Evolutionary conservation across 2,888 invertebrate species (phyloP), one percentile per base, ranked within the genome.

Genomic region (Incurvaria masculella): DNA sequence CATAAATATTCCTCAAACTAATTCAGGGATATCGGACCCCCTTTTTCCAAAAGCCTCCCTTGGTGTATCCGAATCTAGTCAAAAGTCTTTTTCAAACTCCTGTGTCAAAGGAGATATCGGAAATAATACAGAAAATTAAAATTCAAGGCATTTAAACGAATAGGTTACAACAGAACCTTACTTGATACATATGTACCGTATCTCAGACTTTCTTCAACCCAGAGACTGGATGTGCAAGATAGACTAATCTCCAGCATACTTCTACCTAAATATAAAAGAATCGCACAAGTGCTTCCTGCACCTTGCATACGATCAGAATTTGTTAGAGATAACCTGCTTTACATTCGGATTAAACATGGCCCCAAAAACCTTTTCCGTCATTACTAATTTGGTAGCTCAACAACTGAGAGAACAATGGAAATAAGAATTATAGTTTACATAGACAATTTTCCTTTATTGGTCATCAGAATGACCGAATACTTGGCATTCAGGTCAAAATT

Each of bases 121-220:
- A 1, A 2, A 41, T 52, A 4, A 50, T 58, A 42, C 6, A 43
- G 1, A 43, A 54, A 39, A 52, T 57, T 51, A 52, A 49, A 50
- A 19, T 39, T 1, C 52, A 53, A 47, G 47, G 47, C 8, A 47
- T 53, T 47, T 58, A 8, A 61, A 60, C 51, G 2, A 50, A 1
- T 60, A 46, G 44, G 49, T 60, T 1, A 14, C 50, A 17, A 46
- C 51, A 17, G 42, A 27, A 2, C 61, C 60, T 45, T 42, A 48
- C 2, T 49, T 61, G 1, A 53, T 59, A 50, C 57, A 57, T 14
- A 46, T 55, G 19, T 44, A 38, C 18, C 51, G 53, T 1, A 45
- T 58, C 5, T 56, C 57, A 17, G 51, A 58, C 8, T 60, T 59
- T 20, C 45, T 60, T 2, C 59, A 59, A 44, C 49, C 43, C 1